Evolutionary conservation across 2,113 vertebrate species (phyloP), one percentile per base, ranked within the genome.

Genomic region (Terrapene triunguis): DNA sequence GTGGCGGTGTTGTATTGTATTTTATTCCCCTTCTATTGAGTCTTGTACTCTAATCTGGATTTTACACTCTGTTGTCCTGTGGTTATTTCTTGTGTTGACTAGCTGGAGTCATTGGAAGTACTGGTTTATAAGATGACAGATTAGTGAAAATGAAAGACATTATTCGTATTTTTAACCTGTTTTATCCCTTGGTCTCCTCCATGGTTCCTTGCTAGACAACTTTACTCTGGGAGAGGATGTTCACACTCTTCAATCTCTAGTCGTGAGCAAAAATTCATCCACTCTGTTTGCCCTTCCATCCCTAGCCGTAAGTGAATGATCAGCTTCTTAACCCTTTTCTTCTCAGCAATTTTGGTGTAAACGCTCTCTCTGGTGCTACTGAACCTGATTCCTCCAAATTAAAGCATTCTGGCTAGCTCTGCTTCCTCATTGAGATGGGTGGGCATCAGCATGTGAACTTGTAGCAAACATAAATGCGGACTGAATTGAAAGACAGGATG

Each of bases 141-240:
- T 62, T 32, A 62, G 59, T 32, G 27, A 65, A 29, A 65, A 65
- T 82, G 85, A 96, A 94, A 69, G 91, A 95, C 96, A 93, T 85
- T 88, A 78, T 83, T 95, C 62, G 82, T 92, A 89, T 94, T 97
- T 95, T 90, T n/a, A n/a, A 69, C 17, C 84, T 91, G 13, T 38
- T 94, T 87, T 89, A 85, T 82, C 65, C 87, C 65, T 89, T 74
- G 97, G 91, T 88, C 44, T 87, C 88, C 42, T 96, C 87, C 84
- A 47, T 57, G 13, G 84, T 35, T 38, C 95, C 62, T 86, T 53
- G 78, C 35, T 62, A 42, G 81, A 95, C 94, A 42, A 89, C 84
- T 88, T 53, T 89, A 62, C 57, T 80, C 1, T 17, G 3, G 13
- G 57, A 89, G 29, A 88, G 54, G 62, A 55, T 22, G 1, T 85